A percentile compares a stretch with the other conserved stretches of the same genome.
Evolutionary conservation across 37 sponge, comb jelly and placozoan species (phyloP).

Genomic region (Chondrosia reniformis): DNA sequence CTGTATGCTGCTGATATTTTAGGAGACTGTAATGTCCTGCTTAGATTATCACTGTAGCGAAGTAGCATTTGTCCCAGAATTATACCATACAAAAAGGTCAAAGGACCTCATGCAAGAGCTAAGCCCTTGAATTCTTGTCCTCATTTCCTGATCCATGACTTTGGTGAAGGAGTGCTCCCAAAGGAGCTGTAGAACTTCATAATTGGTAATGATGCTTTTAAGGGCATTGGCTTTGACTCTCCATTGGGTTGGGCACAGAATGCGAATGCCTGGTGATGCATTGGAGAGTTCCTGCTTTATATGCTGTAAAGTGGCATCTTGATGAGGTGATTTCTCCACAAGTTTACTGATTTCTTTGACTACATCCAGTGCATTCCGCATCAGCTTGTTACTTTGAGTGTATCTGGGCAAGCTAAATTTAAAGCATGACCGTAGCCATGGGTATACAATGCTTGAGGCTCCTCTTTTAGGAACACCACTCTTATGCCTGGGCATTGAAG

Average conservation of each 20-base stretch:
- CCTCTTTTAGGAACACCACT: too few species aligned
- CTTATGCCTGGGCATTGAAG: too few species aligned
- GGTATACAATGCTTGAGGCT: not conserved
- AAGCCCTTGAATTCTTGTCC: not conserved
- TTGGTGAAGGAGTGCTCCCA: not conserved
- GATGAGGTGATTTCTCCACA: not conserved
- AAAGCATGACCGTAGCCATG: not conserved
- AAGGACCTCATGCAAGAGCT: not conserved
- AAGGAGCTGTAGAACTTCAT: not conserved
- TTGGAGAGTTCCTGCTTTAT: not conserved
- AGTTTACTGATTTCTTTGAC: constrained; percentile 7
- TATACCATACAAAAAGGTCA: not conserved
- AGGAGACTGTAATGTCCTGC: constrained; percentile 8
- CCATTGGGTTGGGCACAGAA: constrained; percentile 4
- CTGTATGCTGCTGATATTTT: constrained; percentile 33
- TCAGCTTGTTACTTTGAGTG: not conserved
- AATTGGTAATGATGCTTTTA: not conserved
- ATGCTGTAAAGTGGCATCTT: not conserved
- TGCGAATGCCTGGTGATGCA: not conserved
- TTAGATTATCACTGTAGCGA: constrained; percentile 21
- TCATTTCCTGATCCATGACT: not conserved
- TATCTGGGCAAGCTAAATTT: not conserved
- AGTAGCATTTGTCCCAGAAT: not conserved
- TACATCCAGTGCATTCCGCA: not conserved
- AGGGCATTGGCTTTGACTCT: not conserved